Evolutionary conservation across 2,113 vertebrate species (phyloP).

Genomic region (Cryptotis parvus): DNA sequence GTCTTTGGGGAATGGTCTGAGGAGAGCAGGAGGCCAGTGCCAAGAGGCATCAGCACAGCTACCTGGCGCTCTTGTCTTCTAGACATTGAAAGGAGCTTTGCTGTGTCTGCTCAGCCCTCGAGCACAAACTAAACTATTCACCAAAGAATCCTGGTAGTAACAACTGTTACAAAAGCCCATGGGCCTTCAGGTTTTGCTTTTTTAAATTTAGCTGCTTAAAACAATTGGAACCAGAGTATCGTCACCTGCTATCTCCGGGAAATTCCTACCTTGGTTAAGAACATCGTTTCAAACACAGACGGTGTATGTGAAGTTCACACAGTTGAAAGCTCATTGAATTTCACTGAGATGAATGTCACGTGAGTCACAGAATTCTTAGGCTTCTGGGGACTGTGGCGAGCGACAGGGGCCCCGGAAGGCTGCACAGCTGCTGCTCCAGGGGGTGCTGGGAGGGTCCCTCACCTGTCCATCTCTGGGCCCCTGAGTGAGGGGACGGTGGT

Average conservation of each 20-base stretch:
- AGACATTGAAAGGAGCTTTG: conserved; percentile 76
- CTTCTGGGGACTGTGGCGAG: conserved; percentile 53
- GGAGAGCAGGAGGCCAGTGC: not conserved
- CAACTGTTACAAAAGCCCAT: not conserved
- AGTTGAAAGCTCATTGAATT: conserved; percentile 68
- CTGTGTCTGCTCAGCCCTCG: conserved; percentile 69
- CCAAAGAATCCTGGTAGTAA: conserved; percentile 27
- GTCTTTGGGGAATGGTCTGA: not conserved
- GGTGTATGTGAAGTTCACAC: not conserved
- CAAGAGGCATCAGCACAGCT: not conserved
- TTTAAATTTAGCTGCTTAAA: conserved; percentile 38
- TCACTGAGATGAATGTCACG: conserved; percentile 37
- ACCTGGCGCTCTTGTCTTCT: conserved; percentile 72
- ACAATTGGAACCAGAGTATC: conserved; percentile 23
- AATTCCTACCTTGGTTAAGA: conserved; percentile 43
- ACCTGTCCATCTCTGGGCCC: not conserved
- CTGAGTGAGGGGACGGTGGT: conserved; percentile 30
- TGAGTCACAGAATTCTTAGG: conserved; percentile 59
- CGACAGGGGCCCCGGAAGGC: not conserved
- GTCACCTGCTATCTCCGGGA: not conserved
- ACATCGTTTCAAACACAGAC: conserved; percentile 37
- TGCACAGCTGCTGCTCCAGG: no score
- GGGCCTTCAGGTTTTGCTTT: conserved; percentile 7
- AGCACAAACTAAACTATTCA: conserved; percentile 49
- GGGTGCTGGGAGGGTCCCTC: not conserved